Percentiles rank a stretch among this genome's conserved stretches.
Evolutionary conservation across 92 coral and sea anemone genomes (phyloP).

Genomic region (Siderastrea siderea): DNA sequence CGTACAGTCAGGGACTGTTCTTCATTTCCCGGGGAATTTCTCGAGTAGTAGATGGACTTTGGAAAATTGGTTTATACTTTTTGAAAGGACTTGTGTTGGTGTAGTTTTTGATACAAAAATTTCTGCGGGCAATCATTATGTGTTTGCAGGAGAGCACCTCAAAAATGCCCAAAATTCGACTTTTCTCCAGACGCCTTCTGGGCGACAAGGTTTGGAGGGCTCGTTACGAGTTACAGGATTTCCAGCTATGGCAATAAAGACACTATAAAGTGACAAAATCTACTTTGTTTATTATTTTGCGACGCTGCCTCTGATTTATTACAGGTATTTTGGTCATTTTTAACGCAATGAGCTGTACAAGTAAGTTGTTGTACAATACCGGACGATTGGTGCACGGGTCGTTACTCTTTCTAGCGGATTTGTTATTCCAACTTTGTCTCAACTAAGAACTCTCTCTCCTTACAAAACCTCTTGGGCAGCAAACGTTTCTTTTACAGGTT

Average conservation of each 20-base stretch:
- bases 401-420: neutral
- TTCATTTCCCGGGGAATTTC: slow-evolving; percentile 1
- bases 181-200: neutral
- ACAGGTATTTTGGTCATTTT: neutral
- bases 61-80: neutral
- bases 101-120: neutral
- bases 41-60: slow-evolving; percentile 2
- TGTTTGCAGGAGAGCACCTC: neutral
- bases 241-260: neutral
- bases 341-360: neutral
- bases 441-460: no score
- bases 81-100: neutral
- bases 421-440: neutral
- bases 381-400: neutral
- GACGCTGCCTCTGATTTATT: neutral
- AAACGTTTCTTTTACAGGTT: no score
- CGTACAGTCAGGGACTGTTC: neutral
- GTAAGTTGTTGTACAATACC: neutral
- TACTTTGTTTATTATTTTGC: neutral
- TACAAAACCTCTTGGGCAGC: no score
- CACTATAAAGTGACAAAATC: neutral
- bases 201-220: slow-evolving; percentile 11
- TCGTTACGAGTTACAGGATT: neutral
- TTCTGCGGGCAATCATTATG: slow-evolving; percentile 7
- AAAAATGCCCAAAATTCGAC: neutral